Evolutionary conservation across 2,113 vertebrate species (phyloP), one percentile per base, ranked within the genome.

Genomic region (Jaculus jaculus): DNA sequence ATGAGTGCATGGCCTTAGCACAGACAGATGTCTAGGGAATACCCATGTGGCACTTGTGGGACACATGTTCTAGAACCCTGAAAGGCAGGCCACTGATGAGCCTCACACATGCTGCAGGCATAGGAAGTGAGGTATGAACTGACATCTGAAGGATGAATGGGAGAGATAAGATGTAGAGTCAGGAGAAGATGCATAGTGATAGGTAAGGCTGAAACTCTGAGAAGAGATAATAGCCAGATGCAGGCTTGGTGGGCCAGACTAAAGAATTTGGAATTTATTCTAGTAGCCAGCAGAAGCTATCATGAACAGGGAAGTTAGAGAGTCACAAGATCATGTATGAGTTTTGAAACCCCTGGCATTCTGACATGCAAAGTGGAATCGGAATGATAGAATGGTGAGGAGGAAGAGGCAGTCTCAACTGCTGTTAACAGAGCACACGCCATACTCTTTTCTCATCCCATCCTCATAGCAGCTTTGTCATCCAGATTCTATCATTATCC

Each of bases 161-260:
- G 51, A 37, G 5, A 21, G 0, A 0, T 7, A 2, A 51, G 77
- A 20, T 26, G 13, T 20, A 51, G 47, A 15, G 4, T 5, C 37
- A 23, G 81, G 10, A 73, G 81, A 11, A 73, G 20, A 37, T 4
- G 4, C 74, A 10, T 7, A 2, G 5, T 7, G 7, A 21, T 34
- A 32, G 71, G 37, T 23, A 26, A 9, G 42, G 65, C 23, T 24
- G 30, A 37, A 26, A 11, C 28, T n/a, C 15, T 1, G 34, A 77
- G 74, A 51, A 37, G 58, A 47, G 42, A 51, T 66, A 2, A 2
- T 1, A 37, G 65, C 39, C 65, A 60, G 32, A 10, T 1, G 3
- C 32, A 30, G 51, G 23, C 61, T 37, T 1, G 0, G 7, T 5
- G 63, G 24, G 34, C 42, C 23, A 39, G 5, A 21, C 18, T 28